phyloP scores from a whole-genome alignment of 2,888 invertebrate genomes.

The Oscheius myriophilus region DNA sequence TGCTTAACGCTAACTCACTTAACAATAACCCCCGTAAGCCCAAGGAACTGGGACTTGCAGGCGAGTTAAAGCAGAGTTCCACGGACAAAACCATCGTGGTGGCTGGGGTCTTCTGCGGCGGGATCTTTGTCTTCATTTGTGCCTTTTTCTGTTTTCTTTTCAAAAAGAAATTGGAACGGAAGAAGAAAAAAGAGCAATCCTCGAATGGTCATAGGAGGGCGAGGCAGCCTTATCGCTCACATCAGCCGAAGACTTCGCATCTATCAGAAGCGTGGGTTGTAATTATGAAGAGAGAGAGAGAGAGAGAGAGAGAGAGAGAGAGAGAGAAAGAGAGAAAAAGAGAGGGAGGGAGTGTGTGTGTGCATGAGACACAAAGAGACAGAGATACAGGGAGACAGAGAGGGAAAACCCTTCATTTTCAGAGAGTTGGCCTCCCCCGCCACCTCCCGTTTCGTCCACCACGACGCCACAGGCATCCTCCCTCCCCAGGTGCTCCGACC shows the following conservation, averaged over 20 bases:
- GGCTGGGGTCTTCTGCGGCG: slow-evolving; percentile 63
- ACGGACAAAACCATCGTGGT: slow-evolving; percentile 62
- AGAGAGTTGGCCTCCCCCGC: slow-evolving; percentile 58
- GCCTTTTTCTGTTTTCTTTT: slow-evolving; percentile 65
- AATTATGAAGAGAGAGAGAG: background rate
- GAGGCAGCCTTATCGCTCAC: slow-evolving; percentile 49
- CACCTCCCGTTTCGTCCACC: slow-evolving; percentile 62
- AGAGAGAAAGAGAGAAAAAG: background rate
- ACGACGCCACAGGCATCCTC: slow-evolving; percentile 61
- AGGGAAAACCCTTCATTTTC: slow-evolving; percentile 13
- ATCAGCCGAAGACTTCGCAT: slow-evolving; percentile 34
- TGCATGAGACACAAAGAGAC: background rate
- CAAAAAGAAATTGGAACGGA: slow-evolving; percentile 65
- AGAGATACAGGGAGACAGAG: background rate
- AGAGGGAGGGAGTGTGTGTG: background rate
- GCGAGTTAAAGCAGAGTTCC: slow-evolving; percentile 56
- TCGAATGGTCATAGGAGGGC: slow-evolving; percentile 33
- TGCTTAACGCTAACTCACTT: slow-evolving; percentile 1
- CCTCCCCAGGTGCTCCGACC: slow-evolving; percentile 42
- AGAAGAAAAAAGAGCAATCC: slow-evolving; percentile 49
- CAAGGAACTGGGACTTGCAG: slow-evolving; percentile 31
- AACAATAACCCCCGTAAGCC: background rate
- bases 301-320: background rate
- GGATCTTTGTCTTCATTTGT: slow-evolving; percentile 65
- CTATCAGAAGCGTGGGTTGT: slow-evolving; percentile 21